Evolutionary conservation across 92 coral and sea anemone species (phyloP).

Genomic region (Parazoanthus darwini): DNA sequence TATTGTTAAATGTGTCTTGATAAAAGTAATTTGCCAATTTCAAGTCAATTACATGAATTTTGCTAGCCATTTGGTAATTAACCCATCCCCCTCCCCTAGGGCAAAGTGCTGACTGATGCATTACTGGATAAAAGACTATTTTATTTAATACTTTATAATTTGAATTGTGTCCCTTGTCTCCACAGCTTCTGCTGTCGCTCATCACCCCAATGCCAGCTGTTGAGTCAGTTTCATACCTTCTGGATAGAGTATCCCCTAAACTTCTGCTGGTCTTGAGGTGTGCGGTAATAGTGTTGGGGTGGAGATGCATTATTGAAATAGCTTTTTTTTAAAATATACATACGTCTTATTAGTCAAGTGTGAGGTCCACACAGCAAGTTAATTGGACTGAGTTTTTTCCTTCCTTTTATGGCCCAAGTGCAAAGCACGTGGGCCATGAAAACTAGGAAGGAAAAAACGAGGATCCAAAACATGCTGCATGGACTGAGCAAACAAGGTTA

Average conservation of each 20-base stretch:
- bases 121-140: no score
- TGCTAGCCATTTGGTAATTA: no score
- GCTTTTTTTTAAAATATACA: neutral
- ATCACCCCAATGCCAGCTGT: conserved; percentile 22
- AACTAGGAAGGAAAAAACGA: no score
- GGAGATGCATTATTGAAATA: neutral
- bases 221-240: neutral
- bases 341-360: no score
- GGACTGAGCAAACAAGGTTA: no score
- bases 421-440: no score
- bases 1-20: no score
- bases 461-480: no score
- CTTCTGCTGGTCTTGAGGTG: neutral
- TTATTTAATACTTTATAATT: neutral
- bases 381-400: neutral
- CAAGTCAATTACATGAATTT: no score
- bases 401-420: no score
- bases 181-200: neutral
- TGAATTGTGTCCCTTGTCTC: neutral
- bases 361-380: no score
- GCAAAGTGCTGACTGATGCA: neutral
- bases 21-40: no score
- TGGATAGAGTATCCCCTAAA: conserved; percentile 7
- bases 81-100: neutral
- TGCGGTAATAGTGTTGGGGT: neutral